Percentiles rank a stretch among this genome's conserved stretches.
Conservation (phyloP, 2,888 invertebrate genomes). For the Galeopsomyia nigrocyanea region DNA sequence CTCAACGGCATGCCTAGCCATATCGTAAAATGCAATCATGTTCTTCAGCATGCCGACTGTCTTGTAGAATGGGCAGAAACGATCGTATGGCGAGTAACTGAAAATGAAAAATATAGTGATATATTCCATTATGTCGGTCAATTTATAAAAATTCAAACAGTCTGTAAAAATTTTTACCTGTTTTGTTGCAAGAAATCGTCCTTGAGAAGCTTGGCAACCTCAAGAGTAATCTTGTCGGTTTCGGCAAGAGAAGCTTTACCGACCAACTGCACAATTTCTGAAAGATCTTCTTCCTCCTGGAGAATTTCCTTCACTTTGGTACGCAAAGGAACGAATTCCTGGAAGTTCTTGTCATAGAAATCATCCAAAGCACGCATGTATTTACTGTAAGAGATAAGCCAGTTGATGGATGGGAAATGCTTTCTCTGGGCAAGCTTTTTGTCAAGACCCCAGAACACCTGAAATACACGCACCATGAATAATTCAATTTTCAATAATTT, state of each 20-base stretch:
- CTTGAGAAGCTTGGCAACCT: conserved; percentile 97
- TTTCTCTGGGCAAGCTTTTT: conserved; percentile 99
- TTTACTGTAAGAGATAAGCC: conserved; percentile 98
- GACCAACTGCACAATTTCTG: conserved; percentile 99
- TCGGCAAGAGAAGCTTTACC: conserved; percentile 99
- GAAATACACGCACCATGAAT: neutral
- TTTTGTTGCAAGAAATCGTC: conserved; percentile 99
- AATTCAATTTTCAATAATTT: neutral
- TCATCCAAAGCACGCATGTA: conserved; percentile 99
- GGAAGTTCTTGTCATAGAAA: conserved; percentile 98
- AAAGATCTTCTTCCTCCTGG: conserved; percentile 98
- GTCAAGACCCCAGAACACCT: conserved; percentile 98
- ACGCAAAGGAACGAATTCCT: conserved; percentile 96
- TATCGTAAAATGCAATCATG: conserved; percentile 98
- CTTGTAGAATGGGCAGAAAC: conserved; percentile 99
- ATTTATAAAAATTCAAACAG: neutral
- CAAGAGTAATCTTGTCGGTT: conserved; percentile 98
- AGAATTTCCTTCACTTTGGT: conserved; percentile 97
- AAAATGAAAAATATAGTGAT: conserved; percentile 3
- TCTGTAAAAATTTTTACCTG: conserved; percentile 74
- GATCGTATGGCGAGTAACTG: conserved; percentile 91
- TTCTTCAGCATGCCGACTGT: conserved; percentile 99
- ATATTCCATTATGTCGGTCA: neutral
- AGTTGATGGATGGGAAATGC: conserved; percentile 99
- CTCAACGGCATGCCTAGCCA: conserved; percentile 98